Conservation (phyloP, 2,888 invertebrate genomes). For the Ormyrus thymus region DNA sequence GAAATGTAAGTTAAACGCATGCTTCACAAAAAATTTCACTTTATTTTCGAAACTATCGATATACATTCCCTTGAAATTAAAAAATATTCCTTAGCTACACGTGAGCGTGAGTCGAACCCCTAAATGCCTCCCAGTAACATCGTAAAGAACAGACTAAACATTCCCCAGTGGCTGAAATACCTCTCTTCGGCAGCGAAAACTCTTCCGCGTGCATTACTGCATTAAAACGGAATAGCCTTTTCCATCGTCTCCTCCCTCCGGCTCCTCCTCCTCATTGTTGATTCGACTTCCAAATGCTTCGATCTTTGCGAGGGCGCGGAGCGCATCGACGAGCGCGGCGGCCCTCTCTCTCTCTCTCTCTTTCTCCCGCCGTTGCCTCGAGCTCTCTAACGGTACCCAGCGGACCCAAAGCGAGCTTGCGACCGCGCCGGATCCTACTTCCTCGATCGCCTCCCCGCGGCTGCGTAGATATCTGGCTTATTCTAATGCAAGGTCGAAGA, state of each 20-base stretch:
- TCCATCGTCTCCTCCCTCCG: background rate
- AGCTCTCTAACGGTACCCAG: slow-evolving; percentile 58
- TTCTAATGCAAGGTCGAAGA: slow-evolving; percentile 55
- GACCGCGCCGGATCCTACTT: background rate
- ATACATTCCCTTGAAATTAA: too few relatives aligned
- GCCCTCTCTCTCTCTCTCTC: slow-evolving; percentile 17
- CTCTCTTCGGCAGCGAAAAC: background rate
- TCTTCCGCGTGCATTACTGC: slow-evolving; percentile 22
- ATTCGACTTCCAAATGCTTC: slow-evolving; percentile 51
- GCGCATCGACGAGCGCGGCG: slow-evolving; percentile 26
- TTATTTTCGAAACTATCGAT: too few relatives aligned
- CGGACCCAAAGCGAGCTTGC: slow-evolving; percentile 46
- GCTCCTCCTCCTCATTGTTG: slow-evolving; percentile 31
- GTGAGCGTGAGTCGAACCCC: too few relatives aligned
- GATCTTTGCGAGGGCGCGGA: slow-evolving; percentile 9
- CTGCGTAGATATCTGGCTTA: slow-evolving; percentile 58
- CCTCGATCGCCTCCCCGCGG: background rate
- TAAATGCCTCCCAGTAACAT: background rate
- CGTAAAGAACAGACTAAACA: slow-evolving; percentile 48
- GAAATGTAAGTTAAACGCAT: too few relatives aligned
- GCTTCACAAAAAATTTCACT: too few relatives aligned
- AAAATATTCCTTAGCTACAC: too few relatives aligned
- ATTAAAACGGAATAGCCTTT: slow-evolving; percentile 29
- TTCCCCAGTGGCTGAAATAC: slow-evolving; percentile 28
- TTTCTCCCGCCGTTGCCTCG: too few relatives aligned